Evolutionary conservation across 1,140 invertebrate genomes (phyloP), one percentile per base, ranked within the genome.

Genomic region (Ylistrum balloti): DNA sequence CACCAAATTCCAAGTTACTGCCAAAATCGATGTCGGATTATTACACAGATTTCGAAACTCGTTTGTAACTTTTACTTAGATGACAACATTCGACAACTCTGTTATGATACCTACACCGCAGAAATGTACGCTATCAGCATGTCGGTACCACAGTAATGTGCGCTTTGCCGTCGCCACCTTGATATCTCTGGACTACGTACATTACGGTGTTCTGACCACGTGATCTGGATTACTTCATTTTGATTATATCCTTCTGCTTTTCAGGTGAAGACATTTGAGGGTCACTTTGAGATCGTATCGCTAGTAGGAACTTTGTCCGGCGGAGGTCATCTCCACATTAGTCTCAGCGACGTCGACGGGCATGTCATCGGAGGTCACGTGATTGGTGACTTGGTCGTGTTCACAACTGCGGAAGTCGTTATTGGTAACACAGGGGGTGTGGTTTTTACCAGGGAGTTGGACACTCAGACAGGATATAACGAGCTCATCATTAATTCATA

Each of bases 371-470:
- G 96, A 2, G 96, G 96, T 88, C 96, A 97, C 93, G 96, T 97
- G 28, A 93, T 96, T 32, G 96, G 95, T n/a, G 95, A 96, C 92
- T 89, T 97, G 35, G 93, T 93, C 38, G 95, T 97, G n/a, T 95
- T 95, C 92, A 97, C 96, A 7, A 97, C 96, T 33, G 96, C 96
- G 33, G 96, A 97, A 92, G 91, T 97, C 11, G 94, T 96, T 0
- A 90, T 97, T 85, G 96, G 96, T 22, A 94, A 96, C 88, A 93
- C 93, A 86, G 33, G 88, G 38, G 94, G 93, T 48, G 90, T 94
- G 7, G 35, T 33, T n/a, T 96, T 96, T 92, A 90, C 38, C n/a
- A 92, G 96, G 90, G 92, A 94, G 86, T 74, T 90, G 28, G 96
- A 96, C 90, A 10, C 86, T 17, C 56, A 91, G 45, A 96, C 96